phyloP scores from a whole-genome alignment of 2,797 vertebrate species.

The Neosilurus hyrtlii region DNA sequence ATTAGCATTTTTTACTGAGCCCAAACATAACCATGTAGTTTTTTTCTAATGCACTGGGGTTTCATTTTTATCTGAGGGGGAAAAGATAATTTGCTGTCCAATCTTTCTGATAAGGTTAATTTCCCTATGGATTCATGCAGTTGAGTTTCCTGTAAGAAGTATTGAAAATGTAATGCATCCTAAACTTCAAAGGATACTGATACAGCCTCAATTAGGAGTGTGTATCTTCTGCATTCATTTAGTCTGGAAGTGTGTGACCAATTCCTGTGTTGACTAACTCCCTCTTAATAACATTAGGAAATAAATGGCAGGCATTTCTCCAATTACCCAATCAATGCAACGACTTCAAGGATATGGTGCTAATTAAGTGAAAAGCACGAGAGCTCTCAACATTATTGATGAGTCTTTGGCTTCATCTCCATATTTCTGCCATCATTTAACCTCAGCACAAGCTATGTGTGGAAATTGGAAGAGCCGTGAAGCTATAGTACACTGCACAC shows the following conservation, averaged over 20 bases:
- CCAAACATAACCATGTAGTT: neutral
- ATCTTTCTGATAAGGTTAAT: slow-evolving; percentile 11
- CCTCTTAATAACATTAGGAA: slow-evolving; percentile 39
- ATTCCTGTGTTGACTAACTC: slow-evolving; percentile 5
- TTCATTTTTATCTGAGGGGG: neutral
- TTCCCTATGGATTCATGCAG: slow-evolving; percentile 24
- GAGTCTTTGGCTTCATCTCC: neutral
- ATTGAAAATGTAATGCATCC: slow-evolving; percentile 3
- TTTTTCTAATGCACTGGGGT: neutral
- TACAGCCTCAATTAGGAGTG: neutral
- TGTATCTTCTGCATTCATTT: neutral
- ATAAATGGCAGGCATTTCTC: slow-evolving; percentile 14
- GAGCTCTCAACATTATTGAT: slow-evolving; percentile 34
- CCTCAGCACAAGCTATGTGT: slow-evolving; percentile 8
- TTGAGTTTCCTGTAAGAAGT: neutral
- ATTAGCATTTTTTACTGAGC: neutral
- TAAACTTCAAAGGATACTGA: neutral
- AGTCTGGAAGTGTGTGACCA: neutral
- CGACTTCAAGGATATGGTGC: slow-evolving; percentile 26
- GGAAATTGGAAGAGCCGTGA: slow-evolving; percentile 8
- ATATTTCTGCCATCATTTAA: slow-evolving; percentile 41
- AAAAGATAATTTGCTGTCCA: neutral
- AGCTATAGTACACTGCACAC: neutral
- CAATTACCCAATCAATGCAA: slow-evolving; percentile 37
- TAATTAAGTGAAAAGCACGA: slow-evolving; percentile 47